Evolutionary conservation across 2,888 invertebrate genomes (phyloP).

Genomic region (Agrochola circellaris): DNA sequence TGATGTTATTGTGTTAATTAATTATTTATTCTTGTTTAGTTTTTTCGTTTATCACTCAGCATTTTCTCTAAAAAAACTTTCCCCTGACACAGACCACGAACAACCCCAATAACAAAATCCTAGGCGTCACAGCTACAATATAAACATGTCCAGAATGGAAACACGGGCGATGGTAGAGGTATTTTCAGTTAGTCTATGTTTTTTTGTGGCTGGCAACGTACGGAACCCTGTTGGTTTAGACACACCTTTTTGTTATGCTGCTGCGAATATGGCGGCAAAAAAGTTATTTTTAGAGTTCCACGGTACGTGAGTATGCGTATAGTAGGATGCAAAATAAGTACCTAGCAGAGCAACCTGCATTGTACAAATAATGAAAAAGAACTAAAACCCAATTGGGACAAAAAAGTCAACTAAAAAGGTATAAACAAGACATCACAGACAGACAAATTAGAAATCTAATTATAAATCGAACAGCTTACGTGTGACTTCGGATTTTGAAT

Average conservation of each 20-base stretch:
- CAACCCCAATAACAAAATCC: slow-evolving; percentile 13
- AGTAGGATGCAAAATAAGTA: slow-evolving; percentile 6
- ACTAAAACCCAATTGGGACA: too few species aligned
- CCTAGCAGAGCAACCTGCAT: not conserved
- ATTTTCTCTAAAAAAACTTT: not conserved
- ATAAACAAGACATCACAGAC: too few species aligned
- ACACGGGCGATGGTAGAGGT: slow-evolving; percentile 29
- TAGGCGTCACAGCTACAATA: slow-evolving; percentile 17
- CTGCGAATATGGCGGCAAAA: slow-evolving; percentile 41
- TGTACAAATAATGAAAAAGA: not conserved
- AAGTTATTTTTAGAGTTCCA: slow-evolving; percentile 50
- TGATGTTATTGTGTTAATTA: not conserved
- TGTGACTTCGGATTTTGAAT: too few species aligned
- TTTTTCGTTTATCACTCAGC: not conserved
- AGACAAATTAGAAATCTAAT: too few species aligned
- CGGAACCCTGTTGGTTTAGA: slow-evolving; percentile 57
- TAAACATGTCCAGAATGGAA: slow-evolving; percentile 41
- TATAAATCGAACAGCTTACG: too few species aligned
- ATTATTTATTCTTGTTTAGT: not conserved
- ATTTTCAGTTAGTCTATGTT: slow-evolving; percentile 54
- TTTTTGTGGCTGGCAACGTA: slow-evolving; percentile 51
- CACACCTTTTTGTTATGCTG: slow-evolving; percentile 64
- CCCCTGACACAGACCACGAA: not conserved
- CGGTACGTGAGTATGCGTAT: slow-evolving; percentile 7
- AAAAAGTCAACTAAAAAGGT: too few species aligned